Conservation (phyloP, 1,140 invertebrate species). For the Diuraphis noxia region DNA sequence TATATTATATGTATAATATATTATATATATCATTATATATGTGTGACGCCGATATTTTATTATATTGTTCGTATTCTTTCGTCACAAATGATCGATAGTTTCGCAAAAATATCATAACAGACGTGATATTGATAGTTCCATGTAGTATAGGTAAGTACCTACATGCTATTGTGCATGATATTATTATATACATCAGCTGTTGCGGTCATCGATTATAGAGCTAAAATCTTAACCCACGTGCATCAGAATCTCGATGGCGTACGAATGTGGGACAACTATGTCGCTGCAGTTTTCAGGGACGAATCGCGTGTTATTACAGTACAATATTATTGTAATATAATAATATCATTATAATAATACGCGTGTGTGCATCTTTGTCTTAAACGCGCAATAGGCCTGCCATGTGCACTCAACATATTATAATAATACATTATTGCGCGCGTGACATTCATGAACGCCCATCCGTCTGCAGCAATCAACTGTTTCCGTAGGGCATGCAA, state of each 20-base stretch:
- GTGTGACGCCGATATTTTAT: not conserved
- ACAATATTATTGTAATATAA: not conserved
- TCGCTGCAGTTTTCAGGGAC: not conserved
- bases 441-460: constrained; percentile 8
- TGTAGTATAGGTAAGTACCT: not conserved
- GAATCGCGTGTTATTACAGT: not conserved
- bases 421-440: not conserved
- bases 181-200: not conserved
- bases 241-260: not conserved
- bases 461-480: not conserved
- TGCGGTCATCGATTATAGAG: not conserved
- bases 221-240: not conserved
- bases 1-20: too few species aligned
- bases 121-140: not conserved
- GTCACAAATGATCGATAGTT: not conserved
- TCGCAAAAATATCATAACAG: not conserved
- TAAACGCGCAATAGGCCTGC: not conserved
- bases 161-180: not conserved
- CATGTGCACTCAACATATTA: not conserved
- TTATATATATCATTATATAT: too few species aligned
- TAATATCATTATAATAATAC: not conserved
- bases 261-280: not conserved
- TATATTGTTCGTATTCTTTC: not conserved
- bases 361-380: not conserved
- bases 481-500: constrained; percentile 14